Base-by-base conservation (phyloP, 2,888 invertebrate species). In the Metalampra italica region DNA sequence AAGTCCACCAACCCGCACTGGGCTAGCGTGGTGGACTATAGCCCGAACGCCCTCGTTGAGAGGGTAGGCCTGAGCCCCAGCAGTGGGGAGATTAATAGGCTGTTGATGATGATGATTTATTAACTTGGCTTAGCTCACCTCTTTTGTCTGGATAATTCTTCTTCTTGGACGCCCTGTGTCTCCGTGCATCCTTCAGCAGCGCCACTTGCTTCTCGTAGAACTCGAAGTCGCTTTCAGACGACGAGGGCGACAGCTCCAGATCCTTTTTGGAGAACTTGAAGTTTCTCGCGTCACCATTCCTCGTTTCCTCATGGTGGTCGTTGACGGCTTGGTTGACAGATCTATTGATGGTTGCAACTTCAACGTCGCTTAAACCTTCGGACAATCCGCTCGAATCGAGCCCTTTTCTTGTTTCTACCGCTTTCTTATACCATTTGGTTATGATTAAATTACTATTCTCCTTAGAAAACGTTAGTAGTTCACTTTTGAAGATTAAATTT, bases 161-260 rank as follows among this genome's bases (percentile, higher is more conserved):
- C 55, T 71, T 78, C 52, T 82, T 73, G 5, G 64, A 68, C 0
- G 70, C 82, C 46, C 88, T 74, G 37, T 83, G 67, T 1, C 78
- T 62, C 1, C 89, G 67, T 0, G 80, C 64, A 49, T 89, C 88
- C 22, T 80, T 74, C 0, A 90, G 39, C 9, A 84, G 47, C 1
- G 68, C 70, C 0, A 68, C 45, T 22, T 74, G 64, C 30, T 65
- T 56, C n/a, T 72, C 64, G 12, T 41, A 46, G 9, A 62, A 62
- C 29, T 82, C 84, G 1, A 68, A 72, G 51, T 89, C 87, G 37
- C 78, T 82, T 7, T 83, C 86, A 0, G 84, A 82, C 0, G 84
- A 75, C 0, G 83, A 78, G 0, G 70, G 62, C 0, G 79, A 64
- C 9, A 84, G 36, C 62, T 85, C 82, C 1, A 88, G 50, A 30